Evolutionary conservation across 2,888 invertebrate genomes (phyloP).

Genomic region (Coenonympha glycerion): DNA sequence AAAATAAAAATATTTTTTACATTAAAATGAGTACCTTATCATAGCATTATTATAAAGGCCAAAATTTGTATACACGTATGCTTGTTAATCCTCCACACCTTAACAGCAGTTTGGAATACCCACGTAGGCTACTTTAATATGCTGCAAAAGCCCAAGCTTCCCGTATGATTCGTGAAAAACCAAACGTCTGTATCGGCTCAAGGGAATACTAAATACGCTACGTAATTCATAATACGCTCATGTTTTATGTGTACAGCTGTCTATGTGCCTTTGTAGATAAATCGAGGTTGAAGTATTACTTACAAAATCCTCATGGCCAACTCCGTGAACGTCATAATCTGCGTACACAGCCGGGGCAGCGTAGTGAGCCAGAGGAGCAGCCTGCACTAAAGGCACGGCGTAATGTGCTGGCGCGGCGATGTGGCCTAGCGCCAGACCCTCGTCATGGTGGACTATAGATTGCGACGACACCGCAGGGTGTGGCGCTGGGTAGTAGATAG

Average conservation of each 20-base stretch:
- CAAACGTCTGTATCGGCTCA: too few relatives aligned
- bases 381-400: conserved; percentile 17
- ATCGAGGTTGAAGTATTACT: neutral
- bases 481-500: conserved; percentile 71
- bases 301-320: conserved; percentile 54
- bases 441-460: conserved; percentile 64
- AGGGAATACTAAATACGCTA: too few relatives aligned
- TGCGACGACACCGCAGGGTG: conserved; percentile 65
- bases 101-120: too few relatives aligned
- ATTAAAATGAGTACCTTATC: neutral
- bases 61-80: too few relatives aligned
- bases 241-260: too few relatives aligned
- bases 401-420: conserved; percentile 35
- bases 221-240: too few relatives aligned
- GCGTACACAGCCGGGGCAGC: conserved; percentile 30
- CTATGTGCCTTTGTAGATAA: neutral
- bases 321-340: conserved; percentile 28
- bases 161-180: too few relatives aligned
- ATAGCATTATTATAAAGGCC: too few relatives aligned
- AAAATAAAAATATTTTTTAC: conserved; percentile 8
- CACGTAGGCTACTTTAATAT: too few relatives aligned
- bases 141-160: too few relatives aligned
- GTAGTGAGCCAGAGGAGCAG: conserved; percentile 26
- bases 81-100: too few relatives aligned
- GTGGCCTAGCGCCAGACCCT: conserved; percentile 41